These are phyloP conservation scores for Campylomormyrus tamandua DNA, from an alignment of 2,113 vertebrate genomes.

Conservation along the genomic window DNA sequence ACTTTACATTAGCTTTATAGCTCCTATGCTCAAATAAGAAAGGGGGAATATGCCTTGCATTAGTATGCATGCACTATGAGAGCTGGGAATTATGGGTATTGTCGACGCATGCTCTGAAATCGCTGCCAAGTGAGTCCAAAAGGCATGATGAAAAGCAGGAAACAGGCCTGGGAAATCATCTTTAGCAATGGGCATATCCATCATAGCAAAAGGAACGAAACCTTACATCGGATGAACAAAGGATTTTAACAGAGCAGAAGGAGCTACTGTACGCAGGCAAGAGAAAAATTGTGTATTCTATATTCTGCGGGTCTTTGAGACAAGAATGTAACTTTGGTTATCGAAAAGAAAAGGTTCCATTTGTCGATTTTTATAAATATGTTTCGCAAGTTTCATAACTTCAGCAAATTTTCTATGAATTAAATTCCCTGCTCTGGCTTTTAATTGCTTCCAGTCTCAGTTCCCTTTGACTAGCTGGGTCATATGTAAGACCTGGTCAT, in stretches of 20 bases:
- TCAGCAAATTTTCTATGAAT: background rate
- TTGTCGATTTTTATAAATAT: background rate
- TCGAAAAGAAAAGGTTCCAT: background rate
- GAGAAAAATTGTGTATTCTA: background rate
- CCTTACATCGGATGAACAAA: background rate
- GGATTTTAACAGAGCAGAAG: background rate
- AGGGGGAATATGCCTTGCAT: background rate
- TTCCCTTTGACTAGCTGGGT: background rate
- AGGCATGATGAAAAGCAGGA: background rate
- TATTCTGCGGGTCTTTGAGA: background rate
- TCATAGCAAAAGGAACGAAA: background rate
- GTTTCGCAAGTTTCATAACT: background rate
- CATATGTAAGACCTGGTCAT: background rate
- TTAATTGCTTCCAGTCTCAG: background rate
- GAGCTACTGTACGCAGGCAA: background rate
- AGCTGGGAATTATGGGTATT: background rate
- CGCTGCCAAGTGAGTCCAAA: background rate
- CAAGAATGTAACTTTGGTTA: background rate
- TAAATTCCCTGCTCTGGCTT: background rate
- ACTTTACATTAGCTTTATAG: background rate
- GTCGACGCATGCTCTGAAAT: background rate
- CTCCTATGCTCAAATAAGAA: background rate
- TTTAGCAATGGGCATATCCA: background rate
- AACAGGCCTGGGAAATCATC: background rate
- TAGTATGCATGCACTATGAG: background rate